These are phyloP conservation scores for Philereme transversata DNA, from an alignment of 2,888 invertebrate genomes.

Conservation along the genomic window DNA sequence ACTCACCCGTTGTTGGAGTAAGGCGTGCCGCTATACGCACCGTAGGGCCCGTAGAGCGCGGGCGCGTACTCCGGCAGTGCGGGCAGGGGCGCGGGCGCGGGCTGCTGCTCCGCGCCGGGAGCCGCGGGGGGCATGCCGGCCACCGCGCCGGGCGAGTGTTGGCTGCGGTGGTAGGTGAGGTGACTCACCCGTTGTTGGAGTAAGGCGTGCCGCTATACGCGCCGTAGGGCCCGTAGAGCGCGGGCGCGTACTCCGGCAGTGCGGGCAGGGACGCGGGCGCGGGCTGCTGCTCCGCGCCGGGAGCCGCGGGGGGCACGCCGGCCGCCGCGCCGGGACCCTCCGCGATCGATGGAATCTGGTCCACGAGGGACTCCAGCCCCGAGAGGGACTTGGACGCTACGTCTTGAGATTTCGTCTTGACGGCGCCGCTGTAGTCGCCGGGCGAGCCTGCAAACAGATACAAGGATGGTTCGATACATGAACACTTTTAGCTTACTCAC, in stretches of 20 bases:
- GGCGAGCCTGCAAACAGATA: slow-evolving; percentile 54
- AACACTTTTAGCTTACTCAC: no score
- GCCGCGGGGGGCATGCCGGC: slow-evolving; percentile 38
- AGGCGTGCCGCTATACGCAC: slow-evolving; percentile 61
- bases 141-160: slow-evolving; percentile 39
- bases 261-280: slow-evolving; percentile 50
- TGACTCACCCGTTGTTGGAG: slow-evolving; percentile 64
- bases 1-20: slow-evolving; percentile 70
- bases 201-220: slow-evolving; percentile 66
- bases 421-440: slow-evolving; percentile 72
- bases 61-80: slow-evolving; percentile 60
- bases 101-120: no score
- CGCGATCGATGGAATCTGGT: slow-evolving; percentile 95
- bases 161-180: no score
- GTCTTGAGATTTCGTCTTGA: slow-evolving; percentile 85
- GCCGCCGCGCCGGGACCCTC: slow-evolving; percentile 83
- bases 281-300: slow-evolving; percentile 47
- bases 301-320: slow-evolving; percentile 62
- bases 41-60: slow-evolving; percentile 68
- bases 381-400: slow-evolving; percentile 94
- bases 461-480: no score
- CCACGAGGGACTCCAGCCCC: slow-evolving; percentile 94
- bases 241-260: slow-evolving; percentile 58
- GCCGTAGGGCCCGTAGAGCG: slow-evolving; percentile 69
- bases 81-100: slow-evolving; percentile 48